These are phyloP conservation scores for Orchesella cincta DNA, from an alignment of 1,140 invertebrate species.

Conservation along the genomic window DNA sequence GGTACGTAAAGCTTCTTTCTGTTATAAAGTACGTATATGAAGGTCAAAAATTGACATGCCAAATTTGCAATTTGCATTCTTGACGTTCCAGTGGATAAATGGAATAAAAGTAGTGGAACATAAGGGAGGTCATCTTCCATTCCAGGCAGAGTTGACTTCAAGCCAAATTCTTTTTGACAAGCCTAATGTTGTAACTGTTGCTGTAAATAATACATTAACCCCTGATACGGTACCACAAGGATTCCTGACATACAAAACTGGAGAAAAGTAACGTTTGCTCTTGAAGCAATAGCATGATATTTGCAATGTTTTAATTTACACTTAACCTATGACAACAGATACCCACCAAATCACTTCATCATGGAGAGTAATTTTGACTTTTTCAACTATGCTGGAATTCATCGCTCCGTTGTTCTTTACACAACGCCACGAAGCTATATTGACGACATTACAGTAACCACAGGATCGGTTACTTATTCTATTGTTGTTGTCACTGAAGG, in stretches of 20 bases:
- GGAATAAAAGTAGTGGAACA: slow-evolving; percentile 60
- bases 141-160: slow-evolving; percentile 61
- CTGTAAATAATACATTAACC: slow-evolving; percentile 68
- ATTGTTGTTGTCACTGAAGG: slow-evolving; percentile 25
- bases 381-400: slow-evolving; percentile 97
- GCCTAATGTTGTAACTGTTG: slow-evolving; percentile 63
- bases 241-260: slow-evolving; percentile 40
- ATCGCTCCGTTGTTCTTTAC: slow-evolving; percentile 84
- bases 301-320: no score
- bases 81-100: slow-evolving; percentile 67
- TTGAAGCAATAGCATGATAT: no score
- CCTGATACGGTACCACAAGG: slow-evolving; percentile 60
- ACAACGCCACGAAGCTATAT: slow-evolving; percentile 82
- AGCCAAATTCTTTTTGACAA: slow-evolving; percentile 52
- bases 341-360: slow-evolving; percentile 67
- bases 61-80: no score
- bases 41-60: no score
- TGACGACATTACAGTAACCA: slow-evolving; percentile 79
- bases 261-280: slow-evolving; percentile 53
- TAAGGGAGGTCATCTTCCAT: slow-evolving; percentile 68
- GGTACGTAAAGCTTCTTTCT: slow-evolving; percentile 53
- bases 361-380: slow-evolving; percentile 92
- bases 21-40: neutral
- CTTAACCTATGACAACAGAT: no score
- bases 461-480: slow-evolving; percentile 59